A percentile compares a stretch with the other conserved stretches of the same genome.
Conservation (phyloP, 2,888 invertebrate genomes). For the Zygogramma bicolorata region DNA sequence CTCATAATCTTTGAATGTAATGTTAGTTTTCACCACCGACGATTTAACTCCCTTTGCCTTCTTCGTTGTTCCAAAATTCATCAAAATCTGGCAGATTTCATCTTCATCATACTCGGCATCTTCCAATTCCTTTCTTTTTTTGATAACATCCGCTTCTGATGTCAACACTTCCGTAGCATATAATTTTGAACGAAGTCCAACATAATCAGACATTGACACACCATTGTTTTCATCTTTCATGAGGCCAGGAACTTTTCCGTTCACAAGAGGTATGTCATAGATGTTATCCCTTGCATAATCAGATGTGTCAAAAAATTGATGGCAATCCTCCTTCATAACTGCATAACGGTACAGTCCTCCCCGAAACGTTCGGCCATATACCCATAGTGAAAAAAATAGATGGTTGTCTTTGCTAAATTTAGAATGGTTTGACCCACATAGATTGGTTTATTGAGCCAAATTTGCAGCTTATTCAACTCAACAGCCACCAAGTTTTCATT, state of each 20-base stretch:
- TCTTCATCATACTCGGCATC: too few relatives aligned
- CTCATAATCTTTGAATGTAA: too few relatives aligned
- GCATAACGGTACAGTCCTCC: background rate
- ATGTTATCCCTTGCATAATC: background rate
- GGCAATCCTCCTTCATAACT: conserved; percentile 10
- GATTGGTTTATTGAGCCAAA: conserved; percentile 42
- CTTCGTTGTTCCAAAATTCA: too few relatives aligned
- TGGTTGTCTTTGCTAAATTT: conserved; percentile 41
- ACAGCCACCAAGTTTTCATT: conserved; percentile 21
- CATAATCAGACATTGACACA: too few relatives aligned
- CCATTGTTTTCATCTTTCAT: background rate
- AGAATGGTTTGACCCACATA: conserved; percentile 43
- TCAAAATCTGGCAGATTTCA: too few relatives aligned
- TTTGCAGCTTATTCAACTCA: background rate
- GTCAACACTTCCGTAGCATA: too few relatives aligned
- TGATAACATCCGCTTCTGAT: too few relatives aligned
- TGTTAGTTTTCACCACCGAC: too few relatives aligned
- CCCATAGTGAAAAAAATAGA: conserved; percentile 44
- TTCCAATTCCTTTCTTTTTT: too few relatives aligned
- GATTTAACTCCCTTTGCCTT: too few relatives aligned
- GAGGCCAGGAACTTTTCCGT: background rate
- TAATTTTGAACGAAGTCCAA: too few relatives aligned
- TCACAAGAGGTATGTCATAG: conserved; percentile 8
- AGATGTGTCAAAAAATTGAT: background rate
- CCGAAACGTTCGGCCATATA: background rate